A percentile compares a stretch with the other conserved stretches of the same genome.
phyloP scores from a whole-genome alignment of 2,113 vertebrate genomes.

The Ahaetulla prasina region DNA sequence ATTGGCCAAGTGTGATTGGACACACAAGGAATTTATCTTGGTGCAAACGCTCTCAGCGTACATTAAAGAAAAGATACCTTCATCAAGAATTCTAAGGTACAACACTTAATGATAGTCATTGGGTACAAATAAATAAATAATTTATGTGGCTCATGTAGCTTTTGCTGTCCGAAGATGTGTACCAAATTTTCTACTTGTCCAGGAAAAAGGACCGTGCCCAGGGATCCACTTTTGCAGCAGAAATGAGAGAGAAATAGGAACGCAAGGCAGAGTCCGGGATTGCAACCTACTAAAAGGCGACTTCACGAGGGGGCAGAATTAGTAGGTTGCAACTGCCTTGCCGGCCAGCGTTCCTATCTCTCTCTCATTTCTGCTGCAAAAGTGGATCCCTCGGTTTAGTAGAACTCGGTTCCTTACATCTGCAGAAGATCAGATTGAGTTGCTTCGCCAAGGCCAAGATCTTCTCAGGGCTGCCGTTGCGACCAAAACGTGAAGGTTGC shows the following conservation, averaged over 20 bases:
- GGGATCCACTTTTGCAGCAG: not conserved
- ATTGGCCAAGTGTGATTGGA: too few species aligned
- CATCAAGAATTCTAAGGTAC: too few species aligned
- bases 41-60: too few species aligned
- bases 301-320: not conserved
- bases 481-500: not conserved
- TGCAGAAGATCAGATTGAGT: not conserved
- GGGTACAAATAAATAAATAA: too few species aligned
- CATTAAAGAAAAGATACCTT: too few species aligned
- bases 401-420: not conserved
- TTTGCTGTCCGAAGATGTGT: not conserved
- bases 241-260: not conserved
- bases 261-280: not conserved
- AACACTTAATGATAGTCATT: too few species aligned
- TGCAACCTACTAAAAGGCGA: not conserved
- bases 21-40: too few species aligned
- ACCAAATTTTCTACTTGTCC: not conserved
- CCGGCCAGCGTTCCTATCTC: too few species aligned
- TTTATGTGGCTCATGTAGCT: too few species aligned
- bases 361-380: too few species aligned
- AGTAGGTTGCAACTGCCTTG: too few species aligned
- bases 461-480: not conserved
- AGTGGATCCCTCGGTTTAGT: not conserved
- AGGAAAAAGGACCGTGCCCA: not conserved
- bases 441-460: not conserved